phyloP scores from a whole-genome alignment of 2,113 vertebrate species.

The Chunga burmeisteri region DNA sequence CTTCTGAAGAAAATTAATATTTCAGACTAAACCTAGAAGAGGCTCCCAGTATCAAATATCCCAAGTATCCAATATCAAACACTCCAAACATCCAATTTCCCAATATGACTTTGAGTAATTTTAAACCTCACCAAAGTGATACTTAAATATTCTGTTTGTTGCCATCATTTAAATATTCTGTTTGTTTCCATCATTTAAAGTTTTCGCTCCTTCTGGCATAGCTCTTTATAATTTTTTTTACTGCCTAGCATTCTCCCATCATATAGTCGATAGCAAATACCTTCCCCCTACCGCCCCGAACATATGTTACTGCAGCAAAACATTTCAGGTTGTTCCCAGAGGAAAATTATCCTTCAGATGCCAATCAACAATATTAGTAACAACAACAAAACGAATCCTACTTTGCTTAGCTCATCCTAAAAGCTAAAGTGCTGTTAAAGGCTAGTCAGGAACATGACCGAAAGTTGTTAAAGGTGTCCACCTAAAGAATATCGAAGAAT shows the following conservation, averaged over 20 bases:
- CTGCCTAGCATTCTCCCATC: background rate
- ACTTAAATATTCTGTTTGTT: background rate
- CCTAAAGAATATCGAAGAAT: background rate
- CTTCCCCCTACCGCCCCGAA: background rate
- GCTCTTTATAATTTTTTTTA: conserved; percentile 22
- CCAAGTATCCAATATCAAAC: background rate
- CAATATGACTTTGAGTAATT: background rate
- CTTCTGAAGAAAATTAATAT: background rate
- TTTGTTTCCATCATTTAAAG: background rate
- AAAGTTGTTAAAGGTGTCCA: background rate
- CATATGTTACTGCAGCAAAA: conserved; percentile 45
- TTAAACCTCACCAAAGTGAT: background rate
- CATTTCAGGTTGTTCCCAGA: conserved; percentile 17
- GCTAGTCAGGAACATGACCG: background rate
- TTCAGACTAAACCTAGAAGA: background rate
- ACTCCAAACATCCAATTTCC: background rate
- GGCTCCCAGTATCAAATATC: background rate
- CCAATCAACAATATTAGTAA: background rate
- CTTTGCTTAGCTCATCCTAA: background rate
- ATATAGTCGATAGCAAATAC: background rate
- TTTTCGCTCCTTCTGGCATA: background rate
- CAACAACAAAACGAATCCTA: background rate
- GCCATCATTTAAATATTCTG: background rate
- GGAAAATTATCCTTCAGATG: conserved; percentile 46
- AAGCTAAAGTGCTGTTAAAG: background rate